phyloP scores from a whole-genome alignment of 2,888 invertebrate genomes.

The Acleris holmiana region DNA sequence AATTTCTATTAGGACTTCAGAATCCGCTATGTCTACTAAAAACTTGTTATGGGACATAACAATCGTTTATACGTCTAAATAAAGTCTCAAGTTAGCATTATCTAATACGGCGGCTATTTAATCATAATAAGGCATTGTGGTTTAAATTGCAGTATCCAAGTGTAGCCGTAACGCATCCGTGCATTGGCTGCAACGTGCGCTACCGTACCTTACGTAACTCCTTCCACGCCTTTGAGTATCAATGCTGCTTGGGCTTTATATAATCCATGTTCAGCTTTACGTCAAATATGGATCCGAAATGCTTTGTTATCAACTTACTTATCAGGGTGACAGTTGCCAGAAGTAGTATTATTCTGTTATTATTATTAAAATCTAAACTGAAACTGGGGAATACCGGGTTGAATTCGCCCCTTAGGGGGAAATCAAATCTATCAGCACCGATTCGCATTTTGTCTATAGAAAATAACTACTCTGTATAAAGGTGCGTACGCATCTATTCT shows the following conservation, averaged over 20 bases:
- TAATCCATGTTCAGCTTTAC: constrained; percentile 16
- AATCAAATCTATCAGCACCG: too few species aligned
- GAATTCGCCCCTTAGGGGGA: too few species aligned
- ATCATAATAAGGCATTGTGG: constrained; percentile 4
- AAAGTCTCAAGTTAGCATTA: too few species aligned
- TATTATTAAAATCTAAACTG: too few species aligned
- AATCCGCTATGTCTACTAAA: too few species aligned
- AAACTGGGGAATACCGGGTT: too few species aligned
- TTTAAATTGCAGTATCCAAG: constrained; percentile 23
- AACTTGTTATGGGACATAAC: too few species aligned
- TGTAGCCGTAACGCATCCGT: constrained; percentile 36
- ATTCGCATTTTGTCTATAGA: too few species aligned
- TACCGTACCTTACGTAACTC: constrained; percentile 42
- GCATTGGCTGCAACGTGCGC: constrained; percentile 39
- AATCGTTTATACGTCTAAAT: too few species aligned
- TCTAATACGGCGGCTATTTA: neutral
- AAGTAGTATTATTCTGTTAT: neutral
- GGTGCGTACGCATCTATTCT: too few species aligned
- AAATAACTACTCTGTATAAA: too few species aligned
- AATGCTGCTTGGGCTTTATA: constrained; percentile 11
- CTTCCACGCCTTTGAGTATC: constrained; percentile 38
- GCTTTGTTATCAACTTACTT: constrained; percentile 1
- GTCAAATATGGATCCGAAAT: neutral
- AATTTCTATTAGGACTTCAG: too few species aligned
- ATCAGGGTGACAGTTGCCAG: neutral